Conservation (phyloP, 2,888 invertebrate genomes). For the Philereme transversata region DNA sequence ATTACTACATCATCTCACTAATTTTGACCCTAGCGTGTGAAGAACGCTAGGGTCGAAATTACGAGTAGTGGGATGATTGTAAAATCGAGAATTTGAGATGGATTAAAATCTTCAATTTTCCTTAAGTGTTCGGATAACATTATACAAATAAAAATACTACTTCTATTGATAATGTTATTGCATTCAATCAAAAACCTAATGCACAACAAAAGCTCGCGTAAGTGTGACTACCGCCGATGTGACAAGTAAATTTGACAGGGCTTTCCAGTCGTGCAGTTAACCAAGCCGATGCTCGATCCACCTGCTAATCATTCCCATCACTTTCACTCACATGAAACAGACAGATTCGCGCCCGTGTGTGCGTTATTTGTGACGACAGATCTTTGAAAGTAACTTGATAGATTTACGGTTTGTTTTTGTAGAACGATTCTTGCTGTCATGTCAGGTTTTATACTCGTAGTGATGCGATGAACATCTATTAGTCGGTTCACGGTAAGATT, state of each 20-base stretch:
- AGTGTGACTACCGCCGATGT: conserved; percentile 44
- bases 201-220: conserved; percentile 24
- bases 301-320: conserved; percentile 55
- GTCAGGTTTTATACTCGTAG: not conserved
- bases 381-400: conserved; percentile 50
- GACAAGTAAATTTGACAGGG: conserved; percentile 62
- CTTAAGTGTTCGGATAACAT: no score
- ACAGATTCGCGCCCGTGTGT: conserved; percentile 35
- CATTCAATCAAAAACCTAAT: no score
- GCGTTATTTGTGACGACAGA: conserved; percentile 48
- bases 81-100: no score
- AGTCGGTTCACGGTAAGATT: not conserved
- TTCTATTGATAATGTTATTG: no score
- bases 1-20: no score
- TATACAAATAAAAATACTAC: no score
- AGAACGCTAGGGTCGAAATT: no score
- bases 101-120: no score
- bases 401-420: conserved; percentile 51
- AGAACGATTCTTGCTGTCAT: conserved; percentile 16
- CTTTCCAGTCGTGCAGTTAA: conserved; percentile 44
- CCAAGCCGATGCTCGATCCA: conserved; percentile 38
- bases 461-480: not conserved
- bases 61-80: no score
- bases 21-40: no score
- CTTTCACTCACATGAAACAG: conserved; percentile 53